Evolutionary conservation across 2,797 vertebrate species (phyloP).

Genomic region (Alca torda): DNA sequence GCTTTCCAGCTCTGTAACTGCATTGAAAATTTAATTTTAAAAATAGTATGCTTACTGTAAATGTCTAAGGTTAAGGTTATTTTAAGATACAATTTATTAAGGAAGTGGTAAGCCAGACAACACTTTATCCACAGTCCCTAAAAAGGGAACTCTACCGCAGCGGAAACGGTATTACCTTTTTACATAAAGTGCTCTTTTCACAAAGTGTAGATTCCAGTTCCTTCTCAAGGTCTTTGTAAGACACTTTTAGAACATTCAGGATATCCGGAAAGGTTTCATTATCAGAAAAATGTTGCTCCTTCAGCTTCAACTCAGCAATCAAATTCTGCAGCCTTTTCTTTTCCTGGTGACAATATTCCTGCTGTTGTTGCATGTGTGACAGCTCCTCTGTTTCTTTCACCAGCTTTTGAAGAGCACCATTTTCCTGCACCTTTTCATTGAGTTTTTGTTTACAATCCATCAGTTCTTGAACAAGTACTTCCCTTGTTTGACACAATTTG

Average conservation of each 20-base stretch:
- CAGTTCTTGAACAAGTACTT: conserved; percentile 61
- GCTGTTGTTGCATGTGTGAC: conserved; percentile 52
- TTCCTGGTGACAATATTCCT: conserved; percentile 59
- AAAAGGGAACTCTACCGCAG: neutral
- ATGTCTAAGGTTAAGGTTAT: neutral
- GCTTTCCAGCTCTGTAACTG: neutral
- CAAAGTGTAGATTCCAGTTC: conserved; percentile 70
- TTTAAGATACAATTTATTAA: neutral
- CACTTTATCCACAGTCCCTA: neutral
- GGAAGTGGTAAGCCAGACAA: conserved; percentile 7
- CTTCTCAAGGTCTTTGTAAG: conserved; percentile 65
- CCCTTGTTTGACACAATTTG: conserved; percentile 51
- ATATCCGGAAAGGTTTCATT: conserved; percentile 44
- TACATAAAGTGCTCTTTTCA: conserved; percentile 70
- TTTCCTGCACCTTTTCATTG: conserved; percentile 70
- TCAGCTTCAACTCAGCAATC: conserved; percentile 67
- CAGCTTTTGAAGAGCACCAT: conserved; percentile 66
- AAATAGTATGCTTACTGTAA: neutral
- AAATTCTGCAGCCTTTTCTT: conserved; percentile 66
- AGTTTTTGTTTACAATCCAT: conserved; percentile 59
- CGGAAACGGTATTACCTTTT: conserved; percentile 77
- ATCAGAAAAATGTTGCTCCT: conserved; percentile 50
- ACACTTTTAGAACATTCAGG: conserved; percentile 68
- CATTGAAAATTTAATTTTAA: neutral
- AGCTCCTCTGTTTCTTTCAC: conserved; percentile 63